Evolutionary conservation across 1,140 invertebrate species (phyloP).

Genomic region (Drosophila kikkawai): DNA sequence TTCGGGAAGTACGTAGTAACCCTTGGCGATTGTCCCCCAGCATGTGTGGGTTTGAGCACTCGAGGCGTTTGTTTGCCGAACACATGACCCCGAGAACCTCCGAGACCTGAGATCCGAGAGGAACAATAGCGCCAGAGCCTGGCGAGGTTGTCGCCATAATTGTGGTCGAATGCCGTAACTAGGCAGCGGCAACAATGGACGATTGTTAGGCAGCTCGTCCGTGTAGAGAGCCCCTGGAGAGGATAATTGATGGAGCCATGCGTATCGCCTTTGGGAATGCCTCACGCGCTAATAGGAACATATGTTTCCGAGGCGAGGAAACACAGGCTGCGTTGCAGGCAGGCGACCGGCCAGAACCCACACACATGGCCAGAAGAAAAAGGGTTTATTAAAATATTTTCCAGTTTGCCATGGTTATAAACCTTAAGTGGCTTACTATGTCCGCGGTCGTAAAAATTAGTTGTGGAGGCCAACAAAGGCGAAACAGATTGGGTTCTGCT

Average conservation of each 20-base stretch:
- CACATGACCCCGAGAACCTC: constrained; percentile 42
- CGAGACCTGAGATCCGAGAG: constrained; percentile 18
- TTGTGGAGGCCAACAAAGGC: constrained; percentile 28
- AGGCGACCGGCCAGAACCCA: constrained; percentile 34
- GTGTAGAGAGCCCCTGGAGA: constrained; percentile 39
- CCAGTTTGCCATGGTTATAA: constrained; percentile 48
- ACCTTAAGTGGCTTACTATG: constrained; percentile 78
- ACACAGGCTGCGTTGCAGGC: neutral
- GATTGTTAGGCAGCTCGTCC: constrained; percentile 63
- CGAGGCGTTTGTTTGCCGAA: constrained; percentile 30
- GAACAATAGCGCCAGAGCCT: constrained; percentile 72
- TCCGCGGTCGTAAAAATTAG: constrained; percentile 61
- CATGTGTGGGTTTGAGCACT: constrained; percentile 37
- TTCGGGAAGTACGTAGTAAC: constrained; percentile 14
- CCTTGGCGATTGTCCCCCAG: constrained; percentile 48
- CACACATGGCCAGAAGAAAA: constrained; percentile 36
- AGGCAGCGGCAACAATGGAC: constrained; percentile 69
- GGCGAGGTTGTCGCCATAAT: constrained; percentile 49
- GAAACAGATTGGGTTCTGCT: constrained; percentile 41
- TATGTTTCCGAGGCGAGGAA: constrained; percentile 48
- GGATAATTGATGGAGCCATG: constrained; percentile 70
- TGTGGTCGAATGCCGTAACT: constrained; percentile 63
- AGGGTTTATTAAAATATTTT: constrained; percentile 53
- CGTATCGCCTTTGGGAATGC: constrained; percentile 62
- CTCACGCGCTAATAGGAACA: constrained; percentile 80